Evolutionary conservation across 2,797 vertebrate genomes (phyloP).

Genomic region (Xenentodon cancila): DNA sequence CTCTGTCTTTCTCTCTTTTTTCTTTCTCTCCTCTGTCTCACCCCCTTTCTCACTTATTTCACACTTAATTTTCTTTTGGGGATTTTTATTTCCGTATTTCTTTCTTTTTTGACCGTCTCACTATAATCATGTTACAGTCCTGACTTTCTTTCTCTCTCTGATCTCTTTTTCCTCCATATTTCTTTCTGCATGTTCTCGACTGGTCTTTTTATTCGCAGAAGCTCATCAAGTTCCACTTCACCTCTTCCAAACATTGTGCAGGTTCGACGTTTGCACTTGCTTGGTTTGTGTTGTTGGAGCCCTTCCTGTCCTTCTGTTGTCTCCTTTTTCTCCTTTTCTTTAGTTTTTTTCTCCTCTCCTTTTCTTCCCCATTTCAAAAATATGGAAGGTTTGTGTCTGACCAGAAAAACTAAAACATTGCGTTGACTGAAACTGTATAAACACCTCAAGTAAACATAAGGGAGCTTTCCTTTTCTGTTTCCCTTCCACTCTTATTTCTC

Average conservation of each 20-base stretch:
- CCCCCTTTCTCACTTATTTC: conserved; percentile 59
- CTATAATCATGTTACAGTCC: conserved; percentile 31
- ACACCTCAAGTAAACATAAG: no score
- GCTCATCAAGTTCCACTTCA: conserved; percentile 7
- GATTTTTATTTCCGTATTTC: background rate
- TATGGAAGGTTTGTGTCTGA: no score
- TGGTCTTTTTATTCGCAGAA: conserved; percentile 9
- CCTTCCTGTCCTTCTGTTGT: no score
- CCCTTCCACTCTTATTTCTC: background rate
- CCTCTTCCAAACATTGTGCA: conserved; percentile 1
- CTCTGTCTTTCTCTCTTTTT: conserved; percentile 54
- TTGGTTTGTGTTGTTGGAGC: background rate
- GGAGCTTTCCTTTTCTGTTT: background rate
- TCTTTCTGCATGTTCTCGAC: conserved; percentile 5
- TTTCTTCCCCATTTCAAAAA: no score
- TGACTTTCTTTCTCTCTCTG: background rate
- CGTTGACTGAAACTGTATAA: no score
- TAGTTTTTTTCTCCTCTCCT: no score
- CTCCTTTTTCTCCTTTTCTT: background rate
- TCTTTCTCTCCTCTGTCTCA: conserved; percentile 45
- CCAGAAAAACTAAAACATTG: no score
- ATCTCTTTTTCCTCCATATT: background rate
- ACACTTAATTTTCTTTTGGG: conserved; percentile 54
- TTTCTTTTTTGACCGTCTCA: conserved; percentile 8
- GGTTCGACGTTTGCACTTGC: background rate